Percentiles rank a stretch among this genome's conserved stretches.
These are phyloP conservation scores for Melinaea menophilus DNA, from an alignment of 2,888 invertebrate species.

Conservation along the genomic window DNA sequence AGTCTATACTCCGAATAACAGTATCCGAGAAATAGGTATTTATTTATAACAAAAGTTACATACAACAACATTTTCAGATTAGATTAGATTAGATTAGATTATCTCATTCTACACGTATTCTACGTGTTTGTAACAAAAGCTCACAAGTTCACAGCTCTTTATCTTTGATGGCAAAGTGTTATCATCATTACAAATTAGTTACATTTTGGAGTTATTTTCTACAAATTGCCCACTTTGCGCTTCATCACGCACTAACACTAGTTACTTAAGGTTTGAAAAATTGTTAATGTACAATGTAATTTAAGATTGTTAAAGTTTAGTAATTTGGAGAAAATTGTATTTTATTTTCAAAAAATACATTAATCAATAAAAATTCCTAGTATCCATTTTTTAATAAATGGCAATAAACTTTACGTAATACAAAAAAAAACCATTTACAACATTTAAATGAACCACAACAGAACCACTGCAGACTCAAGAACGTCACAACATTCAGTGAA, in stretches of 20 bases:
- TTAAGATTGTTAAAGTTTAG: slow-evolving; percentile 5
- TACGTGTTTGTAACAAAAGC: too few relatives aligned
- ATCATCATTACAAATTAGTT: slow-evolving; percentile 8
- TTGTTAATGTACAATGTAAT: slow-evolving; percentile 5
- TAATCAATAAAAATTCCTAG: too few relatives aligned
- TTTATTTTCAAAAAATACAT: too few relatives aligned
- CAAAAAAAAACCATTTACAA: neutral
- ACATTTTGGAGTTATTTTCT: slow-evolving; percentile 13
- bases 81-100: too few relatives aligned
- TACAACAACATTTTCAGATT: too few relatives aligned
- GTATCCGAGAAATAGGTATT: too few relatives aligned
- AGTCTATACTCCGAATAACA: too few relatives aligned
- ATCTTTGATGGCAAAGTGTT: slow-evolving; percentile 8
- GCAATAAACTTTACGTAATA: too few relatives aligned
- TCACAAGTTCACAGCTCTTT: neutral
- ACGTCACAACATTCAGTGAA: slow-evolving; percentile 2
- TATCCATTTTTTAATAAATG: too few relatives aligned
- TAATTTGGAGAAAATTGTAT: too few relatives aligned
- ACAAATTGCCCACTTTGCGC: slow-evolving; percentile 16
- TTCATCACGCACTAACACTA: slow-evolving; percentile 19
- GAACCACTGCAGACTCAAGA: neutral
- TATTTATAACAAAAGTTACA: too few relatives aligned
- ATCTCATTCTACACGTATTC: too few relatives aligned
- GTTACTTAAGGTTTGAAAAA: slow-evolving; percentile 11
- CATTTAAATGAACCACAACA: slow-evolving; percentile 3